Conservation (phyloP, 2,888 invertebrate species). For the Phlogophora meticulosa region DNA sequence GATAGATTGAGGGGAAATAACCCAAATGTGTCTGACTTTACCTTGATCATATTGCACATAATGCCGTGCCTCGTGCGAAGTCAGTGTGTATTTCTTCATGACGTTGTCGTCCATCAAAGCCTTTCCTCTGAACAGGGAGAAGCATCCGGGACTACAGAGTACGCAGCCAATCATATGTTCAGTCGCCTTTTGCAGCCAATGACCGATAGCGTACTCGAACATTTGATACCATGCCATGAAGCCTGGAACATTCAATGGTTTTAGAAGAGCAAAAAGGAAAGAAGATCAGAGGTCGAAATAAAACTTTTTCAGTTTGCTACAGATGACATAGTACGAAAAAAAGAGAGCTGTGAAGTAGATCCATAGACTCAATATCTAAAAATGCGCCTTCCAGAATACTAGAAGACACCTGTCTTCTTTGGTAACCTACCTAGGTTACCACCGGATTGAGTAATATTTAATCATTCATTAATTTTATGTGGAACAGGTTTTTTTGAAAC, state of each 20-base stretch:
- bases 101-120: conserved; percentile 98
- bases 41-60: conserved; percentile 98
- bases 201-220: conserved; percentile 99
- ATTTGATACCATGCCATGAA: conserved; percentile 99
- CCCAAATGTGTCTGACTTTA: conserved; percentile 64
- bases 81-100: conserved; percentile 96
- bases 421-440: no score
- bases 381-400: background rate
- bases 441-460: no score
- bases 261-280: conserved; percentile 97
- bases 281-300: background rate
- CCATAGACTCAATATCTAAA: background rate
- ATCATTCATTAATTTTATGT: background rate
- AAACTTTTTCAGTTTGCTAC: no score
- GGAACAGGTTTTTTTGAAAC: no score
- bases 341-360: background rate
- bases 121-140: conserved; percentile 97
- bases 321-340: background rate
- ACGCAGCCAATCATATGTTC: conserved; percentile 99
- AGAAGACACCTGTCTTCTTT: background rate
- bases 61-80: conserved; percentile 94
- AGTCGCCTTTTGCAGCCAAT: conserved; percentile 99
- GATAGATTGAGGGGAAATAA: conserved; percentile 11
- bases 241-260: conserved; percentile 97
- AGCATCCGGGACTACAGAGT: conserved; percentile 99